These are phyloP conservation scores for Torymus auratus DNA, from an alignment of 2,888 invertebrate species.

Conservation along the genomic window DNA sequence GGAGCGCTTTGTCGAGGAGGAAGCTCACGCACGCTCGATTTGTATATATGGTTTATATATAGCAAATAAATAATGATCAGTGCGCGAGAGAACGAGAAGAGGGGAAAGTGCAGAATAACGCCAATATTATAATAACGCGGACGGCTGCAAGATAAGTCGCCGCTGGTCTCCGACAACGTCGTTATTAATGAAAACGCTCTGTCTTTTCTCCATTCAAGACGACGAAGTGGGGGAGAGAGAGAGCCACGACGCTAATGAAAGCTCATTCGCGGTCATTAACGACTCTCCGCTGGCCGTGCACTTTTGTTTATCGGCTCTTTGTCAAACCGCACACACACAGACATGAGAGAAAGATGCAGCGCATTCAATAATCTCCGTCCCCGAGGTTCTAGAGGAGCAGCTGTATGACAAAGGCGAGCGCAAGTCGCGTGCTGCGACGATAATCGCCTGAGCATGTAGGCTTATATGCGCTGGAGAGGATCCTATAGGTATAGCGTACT, in stretches of 20 bases:
- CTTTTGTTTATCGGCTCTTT: no score
- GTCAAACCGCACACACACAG: no score
- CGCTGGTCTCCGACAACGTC: constrained; percentile 5
- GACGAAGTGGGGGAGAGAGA: neutral
- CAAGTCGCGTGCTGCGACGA: no score
- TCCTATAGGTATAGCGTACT: neutral
- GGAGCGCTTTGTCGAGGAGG: no score
- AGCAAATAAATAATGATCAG: neutral
- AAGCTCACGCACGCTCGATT: no score
- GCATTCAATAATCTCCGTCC: no score
- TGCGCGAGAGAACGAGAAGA: neutral
- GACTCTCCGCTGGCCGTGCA: constrained; percentile 10
- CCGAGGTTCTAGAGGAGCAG: no score
- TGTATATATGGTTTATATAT: neutral
- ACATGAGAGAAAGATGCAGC: no score
- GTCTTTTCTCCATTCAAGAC: constrained; percentile 4
- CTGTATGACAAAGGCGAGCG: no score
- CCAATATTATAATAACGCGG: constrained; percentile 20
- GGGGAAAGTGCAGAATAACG: constrained; percentile 18
- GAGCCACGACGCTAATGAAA: constrained; percentile 31
- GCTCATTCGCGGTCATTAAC: constrained; percentile 52
- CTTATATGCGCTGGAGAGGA: neutral
- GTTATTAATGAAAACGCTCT: constrained; percentile 36
- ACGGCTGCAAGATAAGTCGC: constrained; percentile 23
- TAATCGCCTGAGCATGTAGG: no score